Percentiles rank a stretch among this genome's conserved stretches.
Conservation (phyloP, 2,888 invertebrate genomes). For the Griposia aprilina region DNA sequence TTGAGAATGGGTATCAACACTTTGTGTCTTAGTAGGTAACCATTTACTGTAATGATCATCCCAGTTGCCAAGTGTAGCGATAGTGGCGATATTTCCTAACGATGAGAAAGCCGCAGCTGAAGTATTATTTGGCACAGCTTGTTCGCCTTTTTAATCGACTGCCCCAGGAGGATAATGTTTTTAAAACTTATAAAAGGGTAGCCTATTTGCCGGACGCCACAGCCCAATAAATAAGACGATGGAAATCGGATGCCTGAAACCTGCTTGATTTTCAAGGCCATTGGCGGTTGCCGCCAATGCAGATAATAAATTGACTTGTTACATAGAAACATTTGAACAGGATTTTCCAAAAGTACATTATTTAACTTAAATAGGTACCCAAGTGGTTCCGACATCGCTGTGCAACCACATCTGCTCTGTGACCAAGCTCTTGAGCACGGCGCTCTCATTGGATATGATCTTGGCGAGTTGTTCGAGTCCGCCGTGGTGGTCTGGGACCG, state of each 20-base stretch:
- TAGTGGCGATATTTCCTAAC: neutral
- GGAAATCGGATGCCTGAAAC: slow-evolving; percentile 28
- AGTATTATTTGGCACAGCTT: neutral
- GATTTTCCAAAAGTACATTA: slow-evolving; percentile 34
- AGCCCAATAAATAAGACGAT: slow-evolving; percentile 20
- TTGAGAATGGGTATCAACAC: neutral
- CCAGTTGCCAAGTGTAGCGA: neutral
- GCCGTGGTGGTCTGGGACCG: slow-evolving; percentile 93
- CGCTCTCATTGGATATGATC: slow-evolving; percentile 80
- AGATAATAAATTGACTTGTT: slow-evolving; percentile 26
- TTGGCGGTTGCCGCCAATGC: slow-evolving; percentile 34
- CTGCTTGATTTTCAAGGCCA: slow-evolving; percentile 21
- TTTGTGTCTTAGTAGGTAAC: neutral
- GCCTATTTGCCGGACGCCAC: neutral
- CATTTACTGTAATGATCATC: neutral
- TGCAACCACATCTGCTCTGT: slow-evolving; percentile 88
- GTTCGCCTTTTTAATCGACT: neutral
- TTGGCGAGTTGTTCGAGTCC: slow-evolving; percentile 92
- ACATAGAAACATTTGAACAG: slow-evolving; percentile 19
- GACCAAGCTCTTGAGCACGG: slow-evolving; percentile 83
- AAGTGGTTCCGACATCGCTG: slow-evolving; percentile 83
- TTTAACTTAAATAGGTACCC: slow-evolving; percentile 77
- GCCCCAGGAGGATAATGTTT: neutral
- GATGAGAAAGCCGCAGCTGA: neutral
- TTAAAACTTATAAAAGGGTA: neutral